Evolutionary conservation across 1,140 invertebrate species (phyloP).

Genomic region (Zophobas morio): DNA sequence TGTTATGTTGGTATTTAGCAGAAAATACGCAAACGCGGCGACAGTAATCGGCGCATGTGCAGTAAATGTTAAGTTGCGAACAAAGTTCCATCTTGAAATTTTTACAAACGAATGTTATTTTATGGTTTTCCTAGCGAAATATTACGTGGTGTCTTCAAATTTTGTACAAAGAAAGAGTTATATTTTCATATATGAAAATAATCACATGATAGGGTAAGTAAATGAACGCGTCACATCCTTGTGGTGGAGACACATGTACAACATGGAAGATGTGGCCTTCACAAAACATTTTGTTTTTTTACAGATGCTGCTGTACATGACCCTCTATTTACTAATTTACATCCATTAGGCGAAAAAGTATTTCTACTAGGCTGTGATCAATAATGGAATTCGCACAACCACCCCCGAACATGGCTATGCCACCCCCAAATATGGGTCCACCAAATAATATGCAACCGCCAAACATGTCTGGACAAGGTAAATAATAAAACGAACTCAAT

Average conservation of each 20-base stretch:
- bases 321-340: background rate
- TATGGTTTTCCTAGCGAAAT: conserved; percentile 8
- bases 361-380: background rate
- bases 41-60: conserved; percentile 8
- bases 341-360: too few species aligned
- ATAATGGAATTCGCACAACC: conserved; percentile 65
- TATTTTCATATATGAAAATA: background rate
- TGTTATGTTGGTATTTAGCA: background rate
- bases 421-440: conserved; percentile 49
- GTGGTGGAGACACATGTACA: conserved; percentile 16
- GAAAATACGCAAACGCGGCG: background rate
- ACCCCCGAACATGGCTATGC: conserved; percentile 61
- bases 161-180: background rate
- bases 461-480: conserved; percentile 56
- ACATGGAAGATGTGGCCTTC: conserved; percentile 21
- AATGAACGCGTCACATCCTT: background rate
- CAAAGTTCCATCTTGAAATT: conserved; percentile 6
- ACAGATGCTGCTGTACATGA: conserved; percentile 1
- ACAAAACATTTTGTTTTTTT: background rate
- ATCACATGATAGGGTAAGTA: conserved; percentile 7
- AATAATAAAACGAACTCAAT: background rate
- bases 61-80: conserved; percentile 10
- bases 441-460: conserved; percentile 53
- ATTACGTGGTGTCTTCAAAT: background rate
- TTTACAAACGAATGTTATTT: background rate